Evolutionary conservation across 2,113 vertebrate species (phyloP).

Genomic region (Boleophthalmus pectinirostris): DNA sequence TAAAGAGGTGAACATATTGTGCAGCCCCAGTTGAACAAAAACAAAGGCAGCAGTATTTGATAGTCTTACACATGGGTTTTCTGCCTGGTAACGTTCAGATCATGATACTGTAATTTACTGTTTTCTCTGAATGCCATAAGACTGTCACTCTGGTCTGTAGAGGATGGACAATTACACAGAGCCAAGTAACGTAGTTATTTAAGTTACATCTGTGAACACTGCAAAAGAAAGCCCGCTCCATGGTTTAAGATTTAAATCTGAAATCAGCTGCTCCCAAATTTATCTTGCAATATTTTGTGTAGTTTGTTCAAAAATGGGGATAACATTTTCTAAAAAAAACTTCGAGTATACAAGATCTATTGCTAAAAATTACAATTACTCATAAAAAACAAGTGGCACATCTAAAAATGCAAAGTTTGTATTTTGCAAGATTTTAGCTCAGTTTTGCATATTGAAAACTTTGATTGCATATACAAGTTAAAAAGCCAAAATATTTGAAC

Average conservation of each 20-base stretch:
- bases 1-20: neutral
- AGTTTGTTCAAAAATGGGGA: too few relatives aligned
- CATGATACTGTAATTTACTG: constrained; percentile 14
- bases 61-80: constrained; percentile 9
- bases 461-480: too few relatives aligned
- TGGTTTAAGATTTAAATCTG: neutral
- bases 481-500: too few relatives aligned
- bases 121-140: constrained; percentile 45
- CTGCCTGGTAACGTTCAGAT: neutral
- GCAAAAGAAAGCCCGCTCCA: neutral
- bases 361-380: too few relatives aligned
- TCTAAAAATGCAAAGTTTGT: too few relatives aligned
- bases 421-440: too few relatives aligned
- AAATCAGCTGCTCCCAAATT: too few relatives aligned
- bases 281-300: too few relatives aligned
- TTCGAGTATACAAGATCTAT: too few relatives aligned
- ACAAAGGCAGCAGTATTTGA: constrained; percentile 20
- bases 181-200: constrained; percentile 26
- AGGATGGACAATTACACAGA: constrained; percentile 40
- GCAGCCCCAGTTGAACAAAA: constrained; percentile 6
- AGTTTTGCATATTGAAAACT: too few relatives aligned
- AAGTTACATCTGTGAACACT: neutral
- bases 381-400: too few relatives aligned
- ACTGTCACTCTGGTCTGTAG: constrained; percentile 46
- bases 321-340: too few relatives aligned